Base-by-base conservation (phyloP, 2,888 invertebrate genomes). In the Epirrita christyi region DNA sequence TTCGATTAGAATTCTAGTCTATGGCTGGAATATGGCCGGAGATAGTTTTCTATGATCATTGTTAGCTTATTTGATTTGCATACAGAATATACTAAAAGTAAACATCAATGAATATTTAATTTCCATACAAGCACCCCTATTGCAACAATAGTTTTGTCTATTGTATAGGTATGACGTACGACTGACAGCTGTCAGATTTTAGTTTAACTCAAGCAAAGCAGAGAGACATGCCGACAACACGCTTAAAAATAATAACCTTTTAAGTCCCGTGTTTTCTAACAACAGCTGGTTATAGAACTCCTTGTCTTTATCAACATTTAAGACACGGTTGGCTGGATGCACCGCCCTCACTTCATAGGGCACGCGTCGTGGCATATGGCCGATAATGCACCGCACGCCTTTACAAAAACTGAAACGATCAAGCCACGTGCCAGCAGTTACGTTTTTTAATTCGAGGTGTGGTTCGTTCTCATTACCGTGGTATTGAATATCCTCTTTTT, bases 301-400 rank as follows among this genome's bases (percentile, higher is more conserved):
- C 55, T 63, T 61, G 55, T 61, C 63, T 66, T 66, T 52, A 47
- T 51, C 49, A 63, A 43, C 38, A 60, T 40, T 53, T 59, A 49
- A 63, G 73, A 64, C 62, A 81, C 74, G 83, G 76, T 81, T 65
- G 73, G 82, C 59, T 76, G 76, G 67, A 61, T 62, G 57, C 65
- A 13, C 55, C 66, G 67, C 49, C 49, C 42, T 53, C 55, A 43
- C 43, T 66, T 66, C 65, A 70, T 75, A 78, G 70, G 79, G 79
- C 89, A 87, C 90, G 89, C 86, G 88, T 85, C 85, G 88, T 85
- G 83, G 78, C 90, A 91, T 91, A 87, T 89, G 90, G 85, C 73
- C 59, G 81, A 82, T 81, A 83, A 78, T 68, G 68, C 64, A 59
- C 52, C 62, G 51, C 67, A 52, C 52, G 68, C 69, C 52, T 72